Conservation (phyloP, 2,797 vertebrate species). For the Falco rusticolus region DNA sequence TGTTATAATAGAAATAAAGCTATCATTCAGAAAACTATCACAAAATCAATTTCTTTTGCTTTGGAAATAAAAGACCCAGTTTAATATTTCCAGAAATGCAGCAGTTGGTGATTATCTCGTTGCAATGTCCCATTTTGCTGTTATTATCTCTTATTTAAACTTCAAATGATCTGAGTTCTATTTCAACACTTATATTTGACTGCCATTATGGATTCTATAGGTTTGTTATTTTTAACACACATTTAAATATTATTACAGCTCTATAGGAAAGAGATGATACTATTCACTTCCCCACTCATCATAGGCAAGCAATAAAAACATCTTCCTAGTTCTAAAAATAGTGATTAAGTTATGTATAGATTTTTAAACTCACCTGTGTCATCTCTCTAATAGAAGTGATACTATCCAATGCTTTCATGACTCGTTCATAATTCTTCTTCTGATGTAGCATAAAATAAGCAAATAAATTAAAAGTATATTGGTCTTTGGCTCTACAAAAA, state of each 20-base stretch:
- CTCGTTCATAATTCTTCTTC: slow-evolving; percentile 90
- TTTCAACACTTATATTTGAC: neutral
- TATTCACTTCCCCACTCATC: neutral
- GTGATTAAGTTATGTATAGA: neutral
- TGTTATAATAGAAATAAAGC: neutral
- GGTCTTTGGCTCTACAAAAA: neutral
- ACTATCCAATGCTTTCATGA: slow-evolving; percentile 88
- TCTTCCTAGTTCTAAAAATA: neutral
- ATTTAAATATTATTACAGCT: neutral
- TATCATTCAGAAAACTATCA: neutral
- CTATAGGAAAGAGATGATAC: neutral
- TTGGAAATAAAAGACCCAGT: neutral
- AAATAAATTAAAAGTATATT: neutral
- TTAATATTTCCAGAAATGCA: neutral
- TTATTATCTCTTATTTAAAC: neutral
- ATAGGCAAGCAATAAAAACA: neutral
- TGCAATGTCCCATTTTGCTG: neutral
- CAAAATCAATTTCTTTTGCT: neutral
- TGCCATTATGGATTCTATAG: neutral
- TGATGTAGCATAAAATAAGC: slow-evolving; percentile 57
- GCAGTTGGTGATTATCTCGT: neutral
- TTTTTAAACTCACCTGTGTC: slow-evolving; percentile 81
- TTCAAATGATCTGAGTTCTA: neutral
- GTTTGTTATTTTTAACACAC: neutral
- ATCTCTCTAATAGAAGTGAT: slow-evolving; percentile 90